Percentiles rank a stretch among this genome's conserved stretches.
Conservation (phyloP, 2,888 invertebrate genomes). For the Mactromeris polynyma region DNA sequence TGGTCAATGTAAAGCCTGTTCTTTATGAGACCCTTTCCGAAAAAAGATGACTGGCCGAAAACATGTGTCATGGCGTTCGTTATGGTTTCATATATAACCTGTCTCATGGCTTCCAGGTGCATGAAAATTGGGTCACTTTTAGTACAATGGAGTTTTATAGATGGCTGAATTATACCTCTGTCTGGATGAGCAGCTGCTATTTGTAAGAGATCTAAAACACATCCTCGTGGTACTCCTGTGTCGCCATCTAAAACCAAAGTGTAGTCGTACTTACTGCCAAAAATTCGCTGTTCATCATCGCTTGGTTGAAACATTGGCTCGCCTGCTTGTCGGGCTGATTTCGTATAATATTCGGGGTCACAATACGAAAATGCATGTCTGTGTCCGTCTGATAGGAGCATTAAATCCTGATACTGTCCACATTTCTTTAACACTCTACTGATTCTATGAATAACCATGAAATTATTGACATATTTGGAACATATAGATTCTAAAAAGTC, state of each 20-base stretch:
- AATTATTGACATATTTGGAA: constrained; percentile 78
- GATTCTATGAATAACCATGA: constrained; percentile 82
- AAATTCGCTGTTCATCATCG: constrained; percentile 80
- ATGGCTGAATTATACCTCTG: constrained; percentile 81
- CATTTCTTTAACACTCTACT: constrained; percentile 82
- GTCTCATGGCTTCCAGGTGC: constrained; percentile 80
- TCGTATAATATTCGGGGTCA: constrained; percentile 77
- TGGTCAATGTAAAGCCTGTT: constrained; percentile 81
- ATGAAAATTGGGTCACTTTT: constrained; percentile 79
- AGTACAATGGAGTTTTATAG: constrained; percentile 77
- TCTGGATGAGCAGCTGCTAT: constrained; percentile 82
- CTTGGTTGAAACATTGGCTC: constrained; percentile 80
- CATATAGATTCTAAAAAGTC: constrained; percentile 80
- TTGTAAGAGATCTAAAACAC: constrained; percentile 75
- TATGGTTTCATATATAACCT: constrained; percentile 80
- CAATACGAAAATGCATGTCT: constrained; percentile 79
- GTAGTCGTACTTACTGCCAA: constrained; percentile 77
- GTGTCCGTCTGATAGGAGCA: constrained; percentile 81
- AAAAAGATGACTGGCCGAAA: constrained; percentile 80
- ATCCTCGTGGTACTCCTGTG: constrained; percentile 76
- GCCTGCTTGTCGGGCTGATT: constrained; percentile 74
- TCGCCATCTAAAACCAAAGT: constrained; percentile 82
- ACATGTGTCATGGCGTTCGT: constrained; percentile 79
- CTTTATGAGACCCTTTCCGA: constrained; percentile 82
- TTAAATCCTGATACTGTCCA: constrained; percentile 84